Conservation (phyloP, 2,113 vertebrate species). For the Laterallus jamaicensis region DNA sequence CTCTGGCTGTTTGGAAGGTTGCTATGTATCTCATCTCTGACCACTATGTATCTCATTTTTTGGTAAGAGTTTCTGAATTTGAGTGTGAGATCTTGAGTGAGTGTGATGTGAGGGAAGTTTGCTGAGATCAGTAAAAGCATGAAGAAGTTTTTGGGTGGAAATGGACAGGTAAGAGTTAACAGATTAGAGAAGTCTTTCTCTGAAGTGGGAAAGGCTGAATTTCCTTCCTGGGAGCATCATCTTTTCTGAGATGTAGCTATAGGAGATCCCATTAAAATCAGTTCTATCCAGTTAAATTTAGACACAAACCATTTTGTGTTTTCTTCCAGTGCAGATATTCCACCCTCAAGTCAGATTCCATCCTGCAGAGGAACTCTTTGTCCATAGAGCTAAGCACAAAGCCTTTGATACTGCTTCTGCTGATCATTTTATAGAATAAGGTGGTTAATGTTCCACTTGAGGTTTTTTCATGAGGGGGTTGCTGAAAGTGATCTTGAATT, state of each 20-base stretch:
- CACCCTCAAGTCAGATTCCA: not conserved
- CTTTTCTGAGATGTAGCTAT: not conserved
- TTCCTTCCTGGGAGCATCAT: not conserved
- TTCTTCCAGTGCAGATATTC: not conserved
- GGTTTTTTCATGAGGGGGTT: not conserved
- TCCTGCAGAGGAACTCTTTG: not conserved
- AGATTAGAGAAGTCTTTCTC: not conserved
- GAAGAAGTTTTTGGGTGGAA: not conserved
- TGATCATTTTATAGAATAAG: not conserved
- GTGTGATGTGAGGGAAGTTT: not conserved
- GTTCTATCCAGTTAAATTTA: not conserved
- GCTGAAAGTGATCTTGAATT: not conserved
- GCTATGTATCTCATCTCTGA: not conserved
- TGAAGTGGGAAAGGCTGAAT: not conserved
- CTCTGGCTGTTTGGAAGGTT: not conserved
- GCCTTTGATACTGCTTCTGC: not conserved
- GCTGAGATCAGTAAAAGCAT: not conserved
- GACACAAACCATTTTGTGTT: not conserved
- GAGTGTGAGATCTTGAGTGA: too few relatives aligned
- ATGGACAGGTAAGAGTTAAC: not conserved
- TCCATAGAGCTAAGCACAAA: not conserved
- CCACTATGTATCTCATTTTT: not conserved
- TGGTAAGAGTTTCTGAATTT: not conserved
- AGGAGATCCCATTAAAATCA: not conserved
- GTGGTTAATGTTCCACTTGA: not conserved